Evolutionary conservation across 1,140 invertebrate species (phyloP), one percentile per base, ranked within the genome.

Genomic region (Cydia strobilella): DNA sequence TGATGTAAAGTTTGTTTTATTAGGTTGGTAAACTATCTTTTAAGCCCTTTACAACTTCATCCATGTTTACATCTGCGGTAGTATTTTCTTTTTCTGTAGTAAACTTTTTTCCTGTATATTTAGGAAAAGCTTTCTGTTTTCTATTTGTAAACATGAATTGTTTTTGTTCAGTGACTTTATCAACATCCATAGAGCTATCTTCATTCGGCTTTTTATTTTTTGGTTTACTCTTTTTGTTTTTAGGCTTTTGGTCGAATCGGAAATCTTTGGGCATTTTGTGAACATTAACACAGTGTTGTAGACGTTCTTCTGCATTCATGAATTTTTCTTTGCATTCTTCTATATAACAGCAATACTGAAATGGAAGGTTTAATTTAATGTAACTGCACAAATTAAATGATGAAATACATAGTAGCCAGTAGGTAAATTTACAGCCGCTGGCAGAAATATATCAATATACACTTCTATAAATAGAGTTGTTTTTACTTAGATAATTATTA

Each of bases 191-290:
- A 10, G 80, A 54, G 31, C 12, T 75, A 20, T 77, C 69, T 73
- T 25, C 25, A 65, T 74, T 76, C 13, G 42, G 6, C 12, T 48
- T 74, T 76, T 74, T 73, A 74, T 81, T 76, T 74, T 83, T 81
- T 75, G 72, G 23, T 78, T 76, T 23, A 66, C 48, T n/a, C 66
- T 78, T 54, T 65, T 72, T 78, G 65, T 31, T 81, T 80, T 85
- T 87, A 23, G 83, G 79, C 75, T 86, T 88, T 48, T 82, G 76
- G 71, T 91, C 94, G 75, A 94, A 96, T 72, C 95, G 89, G 85
- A 95, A 96, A 78, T 95, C 94, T 79, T 94, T 94, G 0, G 95
- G 95, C 83, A 95, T 94, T 85, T 95, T 95, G 82, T 96, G 96
- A 13, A 92, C 76, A 65, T 84, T 86, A 5, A 95, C 93, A 69